phyloP scores from a whole-genome alignment of 2,113 vertebrate genomes.

The Myrmophylax atrothorax region DNA sequence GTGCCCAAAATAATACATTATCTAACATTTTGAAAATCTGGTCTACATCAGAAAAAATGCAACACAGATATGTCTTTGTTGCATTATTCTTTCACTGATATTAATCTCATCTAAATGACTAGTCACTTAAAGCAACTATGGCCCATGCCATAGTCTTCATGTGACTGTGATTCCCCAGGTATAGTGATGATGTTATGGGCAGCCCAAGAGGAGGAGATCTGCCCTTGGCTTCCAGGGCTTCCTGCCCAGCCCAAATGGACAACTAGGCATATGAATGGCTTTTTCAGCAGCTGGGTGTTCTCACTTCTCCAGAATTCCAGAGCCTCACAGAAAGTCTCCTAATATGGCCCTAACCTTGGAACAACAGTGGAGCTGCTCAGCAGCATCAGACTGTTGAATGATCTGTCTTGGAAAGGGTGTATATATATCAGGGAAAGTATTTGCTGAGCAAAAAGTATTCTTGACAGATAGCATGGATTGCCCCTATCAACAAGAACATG shows the following conservation, averaged over 20 bases:
- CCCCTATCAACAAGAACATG: background rate
- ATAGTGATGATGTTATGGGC: fast-evolving
- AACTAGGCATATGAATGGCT: background rate
- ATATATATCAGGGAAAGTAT: background rate
- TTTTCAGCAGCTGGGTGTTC: background rate
- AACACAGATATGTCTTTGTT: background rate
- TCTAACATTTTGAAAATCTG: background rate
- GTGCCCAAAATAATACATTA: background rate
- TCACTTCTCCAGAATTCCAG: background rate
- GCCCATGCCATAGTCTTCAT: background rate
- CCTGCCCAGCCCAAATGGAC: background rate
- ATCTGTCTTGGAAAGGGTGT: background rate
- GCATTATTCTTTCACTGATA: background rate
- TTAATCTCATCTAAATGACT: background rate
- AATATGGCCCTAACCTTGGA: background rate
- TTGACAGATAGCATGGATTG: background rate
- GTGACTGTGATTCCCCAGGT: background rate
- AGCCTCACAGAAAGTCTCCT: background rate
- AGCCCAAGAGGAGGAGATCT: background rate
- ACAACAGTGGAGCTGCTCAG: background rate
- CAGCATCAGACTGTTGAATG: background rate
- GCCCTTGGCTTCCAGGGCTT: background rate
- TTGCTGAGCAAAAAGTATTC: background rate
- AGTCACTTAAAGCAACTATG: background rate
- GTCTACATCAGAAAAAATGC: background rate